Conservation (phyloP, 2,888 invertebrate genomes). For the Diarsia mendica region DNA sequence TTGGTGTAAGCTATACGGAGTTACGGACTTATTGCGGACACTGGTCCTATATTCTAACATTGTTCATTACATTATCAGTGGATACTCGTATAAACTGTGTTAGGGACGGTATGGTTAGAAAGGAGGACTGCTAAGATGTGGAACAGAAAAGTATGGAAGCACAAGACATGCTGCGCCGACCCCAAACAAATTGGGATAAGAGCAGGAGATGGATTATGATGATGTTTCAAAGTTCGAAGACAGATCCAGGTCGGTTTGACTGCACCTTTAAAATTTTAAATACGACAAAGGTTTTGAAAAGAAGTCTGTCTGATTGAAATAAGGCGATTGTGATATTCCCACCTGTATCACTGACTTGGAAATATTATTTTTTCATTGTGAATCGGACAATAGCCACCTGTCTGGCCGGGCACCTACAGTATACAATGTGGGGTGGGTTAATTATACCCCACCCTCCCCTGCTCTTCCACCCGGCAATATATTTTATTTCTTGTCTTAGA, state of each 20-base stretch:
- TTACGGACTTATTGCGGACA: neutral
- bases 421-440: conserved; percentile 46
- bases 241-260: neutral
- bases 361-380: conserved; percentile 47
- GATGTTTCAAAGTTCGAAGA: neutral
- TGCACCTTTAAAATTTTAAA: neutral
- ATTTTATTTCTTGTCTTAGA: conserved; percentile 40
- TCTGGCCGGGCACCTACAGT: conserved; percentile 26
- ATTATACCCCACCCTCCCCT: conserved; percentile 31
- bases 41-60: neutral
- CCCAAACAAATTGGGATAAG: too few relatives aligned
- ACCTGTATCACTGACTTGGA: conserved; percentile 38
- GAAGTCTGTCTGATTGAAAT: conserved; percentile 6
- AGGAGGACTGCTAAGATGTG: too few relatives aligned
- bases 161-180: too few relatives aligned
- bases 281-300: neutral
- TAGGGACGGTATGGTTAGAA: too few relatives aligned
- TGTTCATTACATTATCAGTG: neutral
- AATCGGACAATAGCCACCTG: conserved; percentile 48
- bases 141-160: too few relatives aligned
- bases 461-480: neutral
- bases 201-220: too few relatives aligned
- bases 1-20: neutral
- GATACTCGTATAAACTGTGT: too few relatives aligned
- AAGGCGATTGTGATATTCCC: conserved; percentile 15